Evolutionary conservation across 2,797 vertebrate genomes (phyloP).

Genomic region (Tarsius wallacei): DNA sequence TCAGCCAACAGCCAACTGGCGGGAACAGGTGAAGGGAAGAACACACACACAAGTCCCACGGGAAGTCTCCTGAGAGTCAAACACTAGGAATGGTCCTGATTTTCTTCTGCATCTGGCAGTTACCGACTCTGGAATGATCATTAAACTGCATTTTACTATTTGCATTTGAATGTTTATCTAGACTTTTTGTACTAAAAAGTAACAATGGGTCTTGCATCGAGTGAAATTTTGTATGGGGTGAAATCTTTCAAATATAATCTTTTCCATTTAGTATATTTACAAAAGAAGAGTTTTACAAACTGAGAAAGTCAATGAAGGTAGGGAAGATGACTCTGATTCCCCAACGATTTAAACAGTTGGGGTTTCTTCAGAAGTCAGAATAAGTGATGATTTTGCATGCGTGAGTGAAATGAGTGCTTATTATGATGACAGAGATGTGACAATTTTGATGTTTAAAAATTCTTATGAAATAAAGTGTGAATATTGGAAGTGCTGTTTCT

Average conservation of each 20-base stretch:
- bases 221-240: not conserved
- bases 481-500: not conserved
- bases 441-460: conserved; percentile 22
- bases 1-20: not conserved
- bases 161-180: not conserved
- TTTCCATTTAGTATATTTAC: not conserved
- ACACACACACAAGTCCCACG: not conserved
- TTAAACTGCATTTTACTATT: not conserved
- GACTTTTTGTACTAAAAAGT: not conserved
- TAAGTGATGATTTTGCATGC: not conserved
- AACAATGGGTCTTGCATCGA: not conserved
- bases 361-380: not conserved
- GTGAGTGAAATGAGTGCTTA: not conserved
- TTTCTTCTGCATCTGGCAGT: not conserved
- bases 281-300: not conserved
- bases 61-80: not conserved
- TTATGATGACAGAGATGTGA: not conserved
- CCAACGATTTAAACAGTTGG: not conserved
- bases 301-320: not conserved
- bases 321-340: not conserved
- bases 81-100: not conserved
- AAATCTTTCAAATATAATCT: not conserved
- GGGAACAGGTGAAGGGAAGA: not conserved
- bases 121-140: not conserved
- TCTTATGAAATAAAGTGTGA: conserved; percentile 11